Percentiles rank a stretch among this genome's conserved stretches.
Conservation (phyloP, 2,797 vertebrate genomes). For the Synanceia verrucosa region DNA sequence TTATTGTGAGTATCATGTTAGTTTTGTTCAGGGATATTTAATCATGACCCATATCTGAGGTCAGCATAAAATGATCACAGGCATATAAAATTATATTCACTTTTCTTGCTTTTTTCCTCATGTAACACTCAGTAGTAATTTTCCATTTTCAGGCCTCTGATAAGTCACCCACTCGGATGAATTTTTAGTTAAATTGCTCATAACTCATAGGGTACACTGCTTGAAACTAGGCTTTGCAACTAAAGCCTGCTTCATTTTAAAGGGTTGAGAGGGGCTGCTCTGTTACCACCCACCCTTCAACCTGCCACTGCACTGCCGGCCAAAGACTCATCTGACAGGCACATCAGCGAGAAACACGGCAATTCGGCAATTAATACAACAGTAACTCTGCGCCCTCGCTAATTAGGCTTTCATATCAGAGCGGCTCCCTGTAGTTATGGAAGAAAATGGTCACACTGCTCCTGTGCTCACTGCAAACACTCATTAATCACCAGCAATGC, state of each 20-base stretch:
- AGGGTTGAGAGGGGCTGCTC: constrained; percentile 4
- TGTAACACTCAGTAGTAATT: not conserved
- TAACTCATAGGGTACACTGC: not conserved
- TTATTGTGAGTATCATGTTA: not conserved
- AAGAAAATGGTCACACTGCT: constrained; percentile 56
- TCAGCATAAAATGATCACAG: too few relatives aligned
- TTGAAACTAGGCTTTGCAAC: not conserved
- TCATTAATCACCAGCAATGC: constrained; percentile 58
- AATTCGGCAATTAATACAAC: constrained; percentile 69
- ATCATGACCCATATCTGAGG: too few relatives aligned
- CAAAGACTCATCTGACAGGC: constrained; percentile 51
- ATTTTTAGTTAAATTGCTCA: not conserved
- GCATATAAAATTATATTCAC: not conserved
- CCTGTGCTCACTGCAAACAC: constrained; percentile 64
- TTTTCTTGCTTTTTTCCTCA: constrained; percentile 1
- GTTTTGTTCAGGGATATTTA: not conserved
- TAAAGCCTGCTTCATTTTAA: constrained; percentile 4
- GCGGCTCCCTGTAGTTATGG: constrained; percentile 76
- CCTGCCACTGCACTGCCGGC: constrained; percentile 42
- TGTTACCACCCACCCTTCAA: constrained; percentile 61
- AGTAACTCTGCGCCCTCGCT: constrained; percentile 68
- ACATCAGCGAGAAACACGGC: constrained; percentile 58
- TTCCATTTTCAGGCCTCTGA: not conserved
- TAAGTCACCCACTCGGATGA: not conserved
- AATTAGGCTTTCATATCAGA: constrained; percentile 81